phyloP scores from a whole-genome alignment of 2,888 invertebrate genomes.

The Archaeoteleia sp. region DNA sequence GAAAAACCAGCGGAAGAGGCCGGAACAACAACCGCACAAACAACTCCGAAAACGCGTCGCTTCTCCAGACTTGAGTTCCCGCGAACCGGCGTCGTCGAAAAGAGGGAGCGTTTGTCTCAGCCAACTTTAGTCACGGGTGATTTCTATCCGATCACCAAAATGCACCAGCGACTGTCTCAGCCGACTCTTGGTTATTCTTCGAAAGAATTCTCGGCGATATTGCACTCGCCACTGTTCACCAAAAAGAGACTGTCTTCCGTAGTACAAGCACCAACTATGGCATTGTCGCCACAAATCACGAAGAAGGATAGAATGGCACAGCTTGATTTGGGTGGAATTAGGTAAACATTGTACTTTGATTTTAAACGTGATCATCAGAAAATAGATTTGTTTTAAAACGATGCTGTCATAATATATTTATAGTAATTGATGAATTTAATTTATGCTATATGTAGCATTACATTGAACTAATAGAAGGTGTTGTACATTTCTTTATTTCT shows the following conservation, averaged over 20 bases:
- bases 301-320: constrained; percentile 66
- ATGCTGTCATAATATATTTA: too few species aligned
- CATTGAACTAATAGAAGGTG: too few species aligned
- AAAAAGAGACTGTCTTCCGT: constrained; percentile 62
- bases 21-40: constrained; percentile 21
- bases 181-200: constrained; percentile 63
- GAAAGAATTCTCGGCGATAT: constrained; percentile 42
- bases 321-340: constrained; percentile 65
- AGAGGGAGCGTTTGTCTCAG: constrained; percentile 67
- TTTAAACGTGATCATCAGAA: too few species aligned
- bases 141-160: constrained; percentile 63
- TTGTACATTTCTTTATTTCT: too few species aligned
- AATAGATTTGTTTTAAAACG: neutral
- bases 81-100: constrained; percentile 47
- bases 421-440: too few species aligned
- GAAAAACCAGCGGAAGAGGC: constrained; percentile 28
- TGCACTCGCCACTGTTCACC: constrained; percentile 58
- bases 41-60: constrained; percentile 26
- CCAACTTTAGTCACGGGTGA: constrained; percentile 69
- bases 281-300: constrained; percentile 55
- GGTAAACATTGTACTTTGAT: constrained; percentile 48
- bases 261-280: constrained; percentile 17
- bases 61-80: constrained; percentile 39
- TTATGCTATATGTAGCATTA: too few species aligned
- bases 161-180: constrained; percentile 69